These are phyloP conservation scores for Mnemiopsis leidyi DNA, from an alignment of 37 sponge, comb jelly and placozoan genomes.

Conservation along the genomic window DNA sequence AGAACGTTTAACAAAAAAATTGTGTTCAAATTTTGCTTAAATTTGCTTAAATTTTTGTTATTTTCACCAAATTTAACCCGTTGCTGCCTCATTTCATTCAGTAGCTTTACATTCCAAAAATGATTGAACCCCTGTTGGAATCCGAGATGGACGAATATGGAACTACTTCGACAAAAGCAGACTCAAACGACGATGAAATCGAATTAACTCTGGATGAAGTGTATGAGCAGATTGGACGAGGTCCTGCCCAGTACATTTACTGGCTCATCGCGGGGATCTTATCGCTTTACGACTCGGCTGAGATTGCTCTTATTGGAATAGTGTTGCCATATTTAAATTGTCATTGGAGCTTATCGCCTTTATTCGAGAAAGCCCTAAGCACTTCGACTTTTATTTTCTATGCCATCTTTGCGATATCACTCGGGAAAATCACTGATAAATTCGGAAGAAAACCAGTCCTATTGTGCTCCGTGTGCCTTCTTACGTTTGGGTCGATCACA, in stretches of 20 bases:
- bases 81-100: no score
- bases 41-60: no score
- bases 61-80: no score
- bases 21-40: no score
- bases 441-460: conserved; percentile 11
- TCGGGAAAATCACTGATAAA: neutral
- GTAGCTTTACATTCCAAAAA: neutral
- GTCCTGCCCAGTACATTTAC: neutral
- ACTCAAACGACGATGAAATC: neutral
- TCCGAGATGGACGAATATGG: neutral
- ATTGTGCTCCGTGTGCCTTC: neutral
- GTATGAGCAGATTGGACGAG: neutral
- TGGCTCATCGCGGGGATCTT: neutral
- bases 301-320: neutral
- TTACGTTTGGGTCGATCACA: neutral
- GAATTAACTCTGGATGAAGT: neutral
- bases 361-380: neutral
- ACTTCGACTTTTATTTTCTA: neutral
- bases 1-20: no score
- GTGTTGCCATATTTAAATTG: neutral
- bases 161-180: neutral
- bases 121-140: neutral
- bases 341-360: neutral
- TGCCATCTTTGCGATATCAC: neutral
- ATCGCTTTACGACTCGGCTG: neutral